Evolutionary conservation across 2,797 vertebrate species (phyloP).

Genomic region (Syndactyla subalaris): DNA sequence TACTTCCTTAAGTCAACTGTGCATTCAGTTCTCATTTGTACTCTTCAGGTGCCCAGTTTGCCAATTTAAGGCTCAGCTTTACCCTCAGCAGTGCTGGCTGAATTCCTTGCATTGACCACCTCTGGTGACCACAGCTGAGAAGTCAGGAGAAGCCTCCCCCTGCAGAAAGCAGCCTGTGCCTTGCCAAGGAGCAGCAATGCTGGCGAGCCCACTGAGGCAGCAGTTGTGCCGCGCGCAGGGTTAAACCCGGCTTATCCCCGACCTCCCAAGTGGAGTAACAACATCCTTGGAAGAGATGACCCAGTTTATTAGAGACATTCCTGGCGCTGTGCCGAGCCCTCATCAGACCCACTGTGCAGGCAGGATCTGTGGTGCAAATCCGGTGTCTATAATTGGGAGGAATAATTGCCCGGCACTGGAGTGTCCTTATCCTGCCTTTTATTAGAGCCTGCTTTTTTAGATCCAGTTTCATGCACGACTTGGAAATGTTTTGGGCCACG

Average conservation of each 20-base stretch:
- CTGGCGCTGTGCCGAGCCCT: neutral
- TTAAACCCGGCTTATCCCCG: constrained; percentile 40
- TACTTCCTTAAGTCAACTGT: neutral
- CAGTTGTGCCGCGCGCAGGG: neutral
- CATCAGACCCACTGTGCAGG: neutral
- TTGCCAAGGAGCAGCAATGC: neutral
- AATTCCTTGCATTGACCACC: neutral
- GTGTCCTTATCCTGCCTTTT: constrained; percentile 16
- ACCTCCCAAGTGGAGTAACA: constrained; percentile 46
- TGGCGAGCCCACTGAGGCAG: neutral
- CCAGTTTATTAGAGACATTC: constrained; percentile 29
- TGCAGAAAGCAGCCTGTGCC: neutral
- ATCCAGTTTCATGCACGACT: neutral
- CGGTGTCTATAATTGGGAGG: constrained; percentile 7
- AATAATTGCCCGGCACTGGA: constrained; percentile 21
- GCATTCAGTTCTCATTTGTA: neutral
- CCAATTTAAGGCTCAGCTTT: neutral
- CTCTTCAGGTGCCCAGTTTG: neutral
- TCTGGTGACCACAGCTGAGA: neutral
- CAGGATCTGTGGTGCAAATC: constrained; percentile 32
- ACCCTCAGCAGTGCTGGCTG: neutral
- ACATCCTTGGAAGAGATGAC: constrained; percentile 40
- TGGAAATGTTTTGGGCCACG: neutral
- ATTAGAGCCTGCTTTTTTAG: neutral
- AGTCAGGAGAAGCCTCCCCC: constrained; percentile 2